Base-by-base conservation (phyloP, 37 sponge, comb jelly and placozoan genomes). In the Amphimedon queenslandica region DNA sequence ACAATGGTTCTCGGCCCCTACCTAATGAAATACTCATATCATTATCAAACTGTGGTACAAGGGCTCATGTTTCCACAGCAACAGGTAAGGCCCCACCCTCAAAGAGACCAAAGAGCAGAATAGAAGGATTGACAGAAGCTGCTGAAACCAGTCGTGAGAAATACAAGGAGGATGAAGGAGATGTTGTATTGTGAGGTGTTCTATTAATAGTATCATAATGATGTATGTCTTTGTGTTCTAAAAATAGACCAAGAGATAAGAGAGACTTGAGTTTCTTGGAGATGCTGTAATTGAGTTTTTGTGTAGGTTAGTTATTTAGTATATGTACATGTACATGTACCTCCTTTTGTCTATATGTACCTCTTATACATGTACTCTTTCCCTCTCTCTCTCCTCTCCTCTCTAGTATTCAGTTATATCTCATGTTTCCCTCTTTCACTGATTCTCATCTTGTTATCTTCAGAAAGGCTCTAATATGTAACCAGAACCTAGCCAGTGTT, bases 231-330 rank as follows among this genome's bases (percentile, higher is more conserved):
- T 34, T 42, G n/a, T 38, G 40, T 36, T 24, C 67, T 21, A 29
- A 11, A 68, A 4, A 37, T 16, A 71, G 88, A 36, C 42, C 76
- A 18, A 25, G 70, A 28, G 60, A 86, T 37, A 82, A 86, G 92
- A 91, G 37, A 60, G 78, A 55, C 56, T 91, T 64, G 92, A 91
- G 47, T 91, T 79, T 42, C 80, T 91, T 0, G 92, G 92, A 28
- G 92, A 91, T 78, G 92, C 92, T 5, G 75, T 85, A 2, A 27
- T 91, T 57, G 87, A 91, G 57, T 91, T 68, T 40, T 13, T 47
- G 53, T 18, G 53, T 47, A 13, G 53, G 13, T 47, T 8, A 47
- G 13, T 47, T 8, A 13, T 47, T 47, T 13, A 47, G n/a, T n/a
- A n/a, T n/a, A n/a, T n/a, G 53, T 47, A 47, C 13, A 47, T 47